These are phyloP conservation scores for Sinocyclocheilus anophthalmus DNA, from an alignment of 2,113 vertebrate genomes.

Conservation along the genomic window DNA sequence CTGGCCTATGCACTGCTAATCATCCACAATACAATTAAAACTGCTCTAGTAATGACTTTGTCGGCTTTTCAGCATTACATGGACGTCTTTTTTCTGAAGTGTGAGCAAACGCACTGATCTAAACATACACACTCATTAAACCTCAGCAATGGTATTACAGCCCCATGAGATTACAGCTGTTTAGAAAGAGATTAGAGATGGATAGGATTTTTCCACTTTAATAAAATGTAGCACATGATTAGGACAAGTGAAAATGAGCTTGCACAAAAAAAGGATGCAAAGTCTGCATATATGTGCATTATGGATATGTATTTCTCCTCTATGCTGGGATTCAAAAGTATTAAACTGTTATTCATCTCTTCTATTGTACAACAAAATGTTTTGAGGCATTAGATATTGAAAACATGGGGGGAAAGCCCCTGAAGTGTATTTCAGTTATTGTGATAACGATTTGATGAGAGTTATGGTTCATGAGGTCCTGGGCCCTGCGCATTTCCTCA, in stretches of 20 bases:
- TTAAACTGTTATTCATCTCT: background rate
- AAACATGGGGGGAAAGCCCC: background rate
- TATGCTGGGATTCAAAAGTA: background rate
- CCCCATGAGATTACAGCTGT: conserved; percentile 8
- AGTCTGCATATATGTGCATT: too few relatives aligned
- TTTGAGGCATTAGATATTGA: background rate
- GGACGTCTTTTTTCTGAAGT: background rate
- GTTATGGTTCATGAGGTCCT: too few relatives aligned
- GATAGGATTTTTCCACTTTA: background rate
- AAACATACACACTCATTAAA: conserved; percentile 27
- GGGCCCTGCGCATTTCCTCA: too few relatives aligned
- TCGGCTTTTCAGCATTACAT: background rate
- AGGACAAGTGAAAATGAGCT: background rate
- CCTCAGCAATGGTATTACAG: background rate
- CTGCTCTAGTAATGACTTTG: background rate
- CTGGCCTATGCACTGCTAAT: background rate
- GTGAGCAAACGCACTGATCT: conserved; percentile 14
- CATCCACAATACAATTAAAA: conserved; percentile 28
- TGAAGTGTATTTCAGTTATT: background rate
- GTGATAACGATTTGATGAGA: background rate
- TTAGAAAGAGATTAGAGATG: conserved; percentile 29
- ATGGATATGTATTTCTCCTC: too few relatives aligned
- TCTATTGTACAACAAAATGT: background rate
- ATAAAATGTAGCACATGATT: conserved; percentile 27
- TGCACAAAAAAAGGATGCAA: background rate